Evolutionary conservation across 2,797 vertebrate genomes (phyloP).

Genomic region (Chanos chanos): DNA sequence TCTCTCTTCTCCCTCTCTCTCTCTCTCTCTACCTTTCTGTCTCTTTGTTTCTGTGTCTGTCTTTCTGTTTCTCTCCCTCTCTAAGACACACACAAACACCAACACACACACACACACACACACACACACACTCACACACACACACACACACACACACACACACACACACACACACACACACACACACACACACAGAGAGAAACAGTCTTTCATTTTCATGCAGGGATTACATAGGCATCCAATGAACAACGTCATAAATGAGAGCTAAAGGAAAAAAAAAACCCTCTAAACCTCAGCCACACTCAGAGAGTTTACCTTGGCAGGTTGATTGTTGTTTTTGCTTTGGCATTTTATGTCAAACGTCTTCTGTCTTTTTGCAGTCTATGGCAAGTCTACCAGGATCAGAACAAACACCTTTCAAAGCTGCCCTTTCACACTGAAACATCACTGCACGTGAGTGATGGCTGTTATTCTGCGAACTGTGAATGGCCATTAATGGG

Average conservation of each 20-base stretch:
- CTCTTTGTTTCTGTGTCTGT: too few species aligned
- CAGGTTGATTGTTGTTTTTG: slow-evolving; percentile 60
- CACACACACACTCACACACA: neutral
- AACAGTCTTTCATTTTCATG: too few species aligned
- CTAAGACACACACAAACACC: too few species aligned
- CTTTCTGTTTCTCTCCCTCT: too few species aligned
- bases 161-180: too few species aligned
- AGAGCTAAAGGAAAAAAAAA: slow-evolving; percentile 25
- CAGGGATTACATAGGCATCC: neutral
- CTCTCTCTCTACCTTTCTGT: too few species aligned
- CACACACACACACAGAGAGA: neutral
- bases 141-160: too few species aligned
- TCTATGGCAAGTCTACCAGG: slow-evolving; percentile 34
- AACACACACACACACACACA: too few species aligned
- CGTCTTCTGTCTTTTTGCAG: slow-evolving; percentile 41
- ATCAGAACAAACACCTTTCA: slow-evolving; percentile 52
- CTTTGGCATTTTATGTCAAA: slow-evolving; percentile 45
- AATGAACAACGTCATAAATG: slow-evolving; percentile 34
- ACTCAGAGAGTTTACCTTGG: slow-evolving; percentile 51
- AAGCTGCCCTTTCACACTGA: slow-evolving; percentile 22
- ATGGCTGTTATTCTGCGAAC: slow-evolving; percentile 35
- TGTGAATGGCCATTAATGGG: slow-evolving; percentile 15
- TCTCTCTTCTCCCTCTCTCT: neutral
- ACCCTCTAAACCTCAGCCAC: neutral
- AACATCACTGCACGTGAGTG: slow-evolving; percentile 40